Evolutionary conservation across 2,888 invertebrate genomes (phyloP), one percentile per base, ranked within the genome.

Genomic region (Monoplex corrugatus): DNA sequence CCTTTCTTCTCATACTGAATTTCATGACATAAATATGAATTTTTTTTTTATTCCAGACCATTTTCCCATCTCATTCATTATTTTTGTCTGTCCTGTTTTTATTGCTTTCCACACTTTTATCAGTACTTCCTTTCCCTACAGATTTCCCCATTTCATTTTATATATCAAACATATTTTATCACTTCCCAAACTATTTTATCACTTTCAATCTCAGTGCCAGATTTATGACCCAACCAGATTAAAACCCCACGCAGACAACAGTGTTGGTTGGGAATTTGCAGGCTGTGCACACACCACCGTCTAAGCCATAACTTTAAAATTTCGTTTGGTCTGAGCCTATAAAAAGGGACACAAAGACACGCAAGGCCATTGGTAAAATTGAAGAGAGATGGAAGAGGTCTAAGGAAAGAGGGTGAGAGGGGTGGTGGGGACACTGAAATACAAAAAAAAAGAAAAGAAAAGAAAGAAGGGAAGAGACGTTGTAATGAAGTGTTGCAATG

Each of bases 401-500:
- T n/a, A n/a, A n/a, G n/a, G n/a, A n/a, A n/a, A n/a, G n/a, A n/a
- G n/a, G n/a, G n/a, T n/a, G n/a, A n/a, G n/a, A n/a, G n/a, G n/a
- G n/a, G n/a, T n/a, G n/a, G n/a, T n/a, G n/a, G n/a, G n/a, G n/a
- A n/a, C n/a, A n/a, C n/a, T n/a, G n/a, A n/a, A n/a, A n/a, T n/a
- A n/a, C n/a, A n/a, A n/a, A n/a, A n/a, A n/a, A n/a, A n/a, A n/a
- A n/a, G n/a, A n/a, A n/a, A n/a, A n/a, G n/a, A n/a, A n/a, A n/a
- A n/a, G n/a, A n/a, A n/a, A n/a, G n/a, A n/a, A n/a, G n/a, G n/a
- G n/a, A 43, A 80, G 78, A 80, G 78, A 80, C 43, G 80, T 82
- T 83, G 83, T 88, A 88, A 88, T 88, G 83, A 88, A 88, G 82
- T 88, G 88, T 88, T 88, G 88, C 80, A 83, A 87, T 44, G 35